Percentiles rank a stretch among this genome's conserved stretches.
Conservation (phyloP, 2,113 vertebrate genomes). For the Ranitomeya imitator region DNA sequence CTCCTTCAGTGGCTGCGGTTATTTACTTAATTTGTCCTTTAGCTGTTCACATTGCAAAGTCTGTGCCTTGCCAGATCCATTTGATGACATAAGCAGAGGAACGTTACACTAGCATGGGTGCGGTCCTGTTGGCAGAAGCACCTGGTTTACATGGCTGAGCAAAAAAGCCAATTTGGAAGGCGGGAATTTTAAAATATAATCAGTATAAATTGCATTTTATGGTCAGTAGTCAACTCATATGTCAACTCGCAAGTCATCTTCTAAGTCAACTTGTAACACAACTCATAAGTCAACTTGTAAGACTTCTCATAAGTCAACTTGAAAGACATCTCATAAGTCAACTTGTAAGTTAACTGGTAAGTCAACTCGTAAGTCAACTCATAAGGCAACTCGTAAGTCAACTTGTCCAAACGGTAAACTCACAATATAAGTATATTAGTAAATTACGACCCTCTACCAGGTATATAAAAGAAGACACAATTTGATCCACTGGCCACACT, state of each 20-base stretch:
- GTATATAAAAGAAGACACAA: background rate
- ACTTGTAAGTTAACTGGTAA: no score
- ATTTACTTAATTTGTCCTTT: background rate
- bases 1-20: background rate
- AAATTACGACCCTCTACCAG: background rate
- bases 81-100: background rate
- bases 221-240: background rate
- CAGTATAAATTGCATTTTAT: background rate
- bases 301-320: no score
- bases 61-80: background rate
- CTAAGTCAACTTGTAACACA: no score
- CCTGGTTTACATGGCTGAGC: background rate
- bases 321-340: no score
- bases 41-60: background rate
- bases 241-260: background rate
- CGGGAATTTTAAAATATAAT: constrained; percentile 20
- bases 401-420: no score
- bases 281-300: no score
- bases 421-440: no score
- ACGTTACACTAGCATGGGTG: background rate
- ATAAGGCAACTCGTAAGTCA: no score
- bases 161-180: background rate
- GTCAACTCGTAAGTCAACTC: no score
- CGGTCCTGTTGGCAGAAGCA: constrained; percentile 12
- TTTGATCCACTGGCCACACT: no score